These are phyloP conservation scores for Amphiprion clarkii DNA, from an alignment of 2,797 vertebrate genomes.

Conservation along the genomic window DNA sequence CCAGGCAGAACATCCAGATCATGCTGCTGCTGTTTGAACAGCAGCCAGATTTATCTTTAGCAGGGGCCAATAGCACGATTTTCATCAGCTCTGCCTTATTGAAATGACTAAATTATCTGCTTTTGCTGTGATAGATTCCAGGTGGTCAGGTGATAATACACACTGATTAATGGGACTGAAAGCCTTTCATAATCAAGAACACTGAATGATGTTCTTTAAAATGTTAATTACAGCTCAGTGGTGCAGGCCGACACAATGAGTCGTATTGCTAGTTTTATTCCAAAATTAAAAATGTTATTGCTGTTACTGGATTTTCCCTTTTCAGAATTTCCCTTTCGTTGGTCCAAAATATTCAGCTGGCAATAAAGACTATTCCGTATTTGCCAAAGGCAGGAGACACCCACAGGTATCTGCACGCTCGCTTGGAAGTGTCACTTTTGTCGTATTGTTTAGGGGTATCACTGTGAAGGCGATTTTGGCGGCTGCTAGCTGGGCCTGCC, in stretches of 20 bases:
- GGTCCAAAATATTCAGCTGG: constrained; percentile 54
- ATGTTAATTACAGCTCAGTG: not conserved
- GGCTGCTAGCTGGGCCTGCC: constrained; percentile 1
- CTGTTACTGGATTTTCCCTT: constrained; percentile 15
- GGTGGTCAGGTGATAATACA: not conserved
- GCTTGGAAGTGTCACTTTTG: constrained; percentile 60
- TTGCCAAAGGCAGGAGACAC: constrained; percentile 62
- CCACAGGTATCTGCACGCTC: constrained; percentile 60
- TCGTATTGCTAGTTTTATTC: not conserved
- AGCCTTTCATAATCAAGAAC: constrained; percentile 3
- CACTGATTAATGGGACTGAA: not conserved
- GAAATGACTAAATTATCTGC: not conserved
- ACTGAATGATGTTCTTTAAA: not conserved
- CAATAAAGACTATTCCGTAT: constrained; percentile 51
- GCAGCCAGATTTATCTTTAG: constrained; percentile 55
- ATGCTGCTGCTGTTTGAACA: constrained; percentile 60
- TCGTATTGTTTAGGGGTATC: constrained; percentile 41
- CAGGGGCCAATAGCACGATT: constrained; percentile 38
- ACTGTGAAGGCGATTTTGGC: constrained; percentile 24
- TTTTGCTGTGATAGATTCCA: no score
- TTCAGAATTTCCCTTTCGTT: constrained; percentile 28
- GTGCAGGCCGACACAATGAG: not conserved
- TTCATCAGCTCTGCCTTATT: constrained; percentile 25
- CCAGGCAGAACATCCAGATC: constrained; percentile 66
- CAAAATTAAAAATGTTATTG: constrained; percentile 26